Percentiles rank a stretch among this genome's conserved stretches.
Conservation (phyloP, 2,797 vertebrate species). For the Epinephelus coioides region DNA sequence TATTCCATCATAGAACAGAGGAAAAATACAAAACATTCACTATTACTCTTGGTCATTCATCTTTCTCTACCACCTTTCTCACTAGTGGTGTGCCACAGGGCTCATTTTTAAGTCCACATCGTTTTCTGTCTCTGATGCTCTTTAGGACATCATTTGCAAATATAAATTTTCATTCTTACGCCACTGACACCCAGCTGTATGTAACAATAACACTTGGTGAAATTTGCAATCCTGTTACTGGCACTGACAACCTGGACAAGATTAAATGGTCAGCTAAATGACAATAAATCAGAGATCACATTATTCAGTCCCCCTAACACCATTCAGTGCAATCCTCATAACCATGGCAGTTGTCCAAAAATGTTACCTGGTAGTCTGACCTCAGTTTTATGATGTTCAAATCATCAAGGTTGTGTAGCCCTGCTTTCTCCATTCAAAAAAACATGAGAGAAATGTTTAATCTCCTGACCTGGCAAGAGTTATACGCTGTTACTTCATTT, state of each 20-base stretch:
- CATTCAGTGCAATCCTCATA: not conserved
- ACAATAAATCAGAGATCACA: not conserved
- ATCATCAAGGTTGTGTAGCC: not conserved
- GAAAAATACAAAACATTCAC: not conserved
- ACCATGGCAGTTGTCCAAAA: not conserved
- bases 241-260: too few species aligned
- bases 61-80: not conserved
- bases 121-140: not conserved
- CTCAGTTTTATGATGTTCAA: not conserved
- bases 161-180: too few species aligned
- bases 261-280: not conserved
- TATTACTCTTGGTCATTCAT: not conserved
- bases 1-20: not conserved
- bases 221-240: not conserved
- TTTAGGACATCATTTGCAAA: not conserved
- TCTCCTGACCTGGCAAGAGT: not conserved
- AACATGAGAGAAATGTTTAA: not conserved
- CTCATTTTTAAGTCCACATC: not conserved
- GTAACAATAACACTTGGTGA: not conserved
- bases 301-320: not conserved
- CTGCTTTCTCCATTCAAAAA: not conserved
- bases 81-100: not conserved
- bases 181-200: not conserved
- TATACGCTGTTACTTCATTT: not conserved
- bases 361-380: not conserved